Conservation (phyloP, 30 jellyfish, hydroid and myxozoan species). For the Cassiopea andromeda region DNA sequence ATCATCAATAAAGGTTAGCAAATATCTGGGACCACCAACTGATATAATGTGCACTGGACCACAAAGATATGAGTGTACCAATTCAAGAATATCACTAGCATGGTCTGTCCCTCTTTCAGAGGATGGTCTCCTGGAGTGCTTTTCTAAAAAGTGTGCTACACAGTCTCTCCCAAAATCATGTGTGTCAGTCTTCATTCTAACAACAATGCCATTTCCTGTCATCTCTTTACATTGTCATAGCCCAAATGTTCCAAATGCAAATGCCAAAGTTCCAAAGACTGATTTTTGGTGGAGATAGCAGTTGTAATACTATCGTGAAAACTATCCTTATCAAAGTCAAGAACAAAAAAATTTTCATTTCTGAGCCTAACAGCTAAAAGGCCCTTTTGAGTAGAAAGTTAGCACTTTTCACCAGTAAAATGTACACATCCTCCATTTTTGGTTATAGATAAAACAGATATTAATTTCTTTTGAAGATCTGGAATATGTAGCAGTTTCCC, state of each 20-base stretch:
- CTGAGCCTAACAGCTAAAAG: conserved; percentile 28
- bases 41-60: conserved; percentile 33
- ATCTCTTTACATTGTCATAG: conserved; percentile 40
- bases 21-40: conserved; percentile 51
- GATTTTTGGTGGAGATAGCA: conserved; percentile 20
- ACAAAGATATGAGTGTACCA: conserved; percentile 28
- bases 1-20: conserved; percentile 50
- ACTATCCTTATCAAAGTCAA: conserved; percentile 21
- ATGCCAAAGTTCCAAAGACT: conserved; percentile 47
- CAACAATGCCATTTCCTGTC: conserved; percentile 34
- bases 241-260: conserved; percentile 27
- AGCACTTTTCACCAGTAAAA: conserved; percentile 44
- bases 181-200: conserved; percentile 35
- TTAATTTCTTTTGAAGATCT: conserved; percentile 35
- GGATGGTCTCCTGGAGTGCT: conserved; percentile 5
- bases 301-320: conserved; percentile 32
- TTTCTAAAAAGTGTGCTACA: background rate
- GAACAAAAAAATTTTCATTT: conserved; percentile 6
- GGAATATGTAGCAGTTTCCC: conserved; percentile 46
- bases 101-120: conserved; percentile 26
- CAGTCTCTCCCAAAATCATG: conserved; percentile 30
- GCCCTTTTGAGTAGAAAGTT: conserved; percentile 31
- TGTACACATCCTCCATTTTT: conserved; percentile 46
- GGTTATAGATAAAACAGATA: conserved; percentile 44
- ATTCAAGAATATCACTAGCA: conserved; percentile 36